Evolutionary conservation across 1,140 invertebrate species (phyloP).

Genomic region (Aplysia californica): DNA sequence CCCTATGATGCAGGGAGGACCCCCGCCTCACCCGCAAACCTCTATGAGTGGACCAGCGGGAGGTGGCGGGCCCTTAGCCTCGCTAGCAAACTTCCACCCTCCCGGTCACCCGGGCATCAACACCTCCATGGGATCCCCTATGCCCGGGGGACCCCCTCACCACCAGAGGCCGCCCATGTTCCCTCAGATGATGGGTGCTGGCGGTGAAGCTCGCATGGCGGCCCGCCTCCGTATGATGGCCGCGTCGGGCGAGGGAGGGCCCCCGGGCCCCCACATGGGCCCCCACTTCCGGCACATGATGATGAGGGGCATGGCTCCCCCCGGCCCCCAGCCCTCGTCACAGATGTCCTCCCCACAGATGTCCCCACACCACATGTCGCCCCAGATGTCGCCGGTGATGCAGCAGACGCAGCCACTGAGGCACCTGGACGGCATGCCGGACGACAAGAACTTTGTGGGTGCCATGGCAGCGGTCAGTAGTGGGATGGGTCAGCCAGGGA

Average conservation of each 20-base stretch:
- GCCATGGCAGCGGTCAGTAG: not conserved
- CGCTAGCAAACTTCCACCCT: slow-evolving; percentile 28
- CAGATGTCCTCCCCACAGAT: slow-evolving; percentile 26
- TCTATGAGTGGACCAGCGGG: slow-evolving; percentile 24
- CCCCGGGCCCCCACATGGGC: not conserved
- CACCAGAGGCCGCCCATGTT: slow-evolving; percentile 22
- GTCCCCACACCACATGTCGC: slow-evolving; percentile 26
- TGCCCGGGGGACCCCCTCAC: slow-evolving; percentile 19
- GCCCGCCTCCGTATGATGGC: slow-evolving; percentile 26
- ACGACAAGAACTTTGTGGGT: slow-evolving; percentile 21
- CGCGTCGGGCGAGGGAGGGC: not conserved
- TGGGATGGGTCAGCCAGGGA: not conserved
- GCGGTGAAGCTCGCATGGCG: slow-evolving; percentile 25
- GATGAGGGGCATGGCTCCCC: slow-evolving; percentile 20
- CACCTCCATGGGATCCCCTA: slow-evolving; percentile 21
- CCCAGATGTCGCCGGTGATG: slow-evolving; percentile 24
- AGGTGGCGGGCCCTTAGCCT: slow-evolving; percentile 18
- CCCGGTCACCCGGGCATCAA: slow-evolving; percentile 25
- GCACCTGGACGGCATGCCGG: slow-evolving; percentile 12
- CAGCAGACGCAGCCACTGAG: slow-evolving; percentile 21
- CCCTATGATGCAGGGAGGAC: slow-evolving; percentile 30
- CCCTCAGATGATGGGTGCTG: slow-evolving; percentile 22
- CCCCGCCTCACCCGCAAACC: slow-evolving; percentile 22
- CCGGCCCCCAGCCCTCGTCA: slow-evolving; percentile 1
- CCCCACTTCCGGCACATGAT: slow-evolving; percentile 29